A percentile compares a stretch with the other conserved stretches of the same genome.
Conservation (phyloP, 2,888 invertebrate species). For the Sphecodes monilicornis region DNA sequence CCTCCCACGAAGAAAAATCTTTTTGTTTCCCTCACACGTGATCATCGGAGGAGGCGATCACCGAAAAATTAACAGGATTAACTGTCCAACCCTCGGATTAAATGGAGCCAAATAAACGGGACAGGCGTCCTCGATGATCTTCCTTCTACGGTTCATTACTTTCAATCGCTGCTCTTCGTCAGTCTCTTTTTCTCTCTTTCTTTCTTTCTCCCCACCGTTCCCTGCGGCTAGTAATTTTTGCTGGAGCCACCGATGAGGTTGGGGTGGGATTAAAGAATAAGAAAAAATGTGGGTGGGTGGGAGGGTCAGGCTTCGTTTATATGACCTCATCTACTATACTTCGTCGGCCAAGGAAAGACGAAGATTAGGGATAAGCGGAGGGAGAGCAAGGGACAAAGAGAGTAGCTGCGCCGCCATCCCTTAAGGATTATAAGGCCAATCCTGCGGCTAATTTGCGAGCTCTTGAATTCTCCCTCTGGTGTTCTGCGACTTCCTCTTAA, state of each 20-base stretch:
- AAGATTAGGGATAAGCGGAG: conserved; percentile 45
- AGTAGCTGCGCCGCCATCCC: conserved; percentile 74
- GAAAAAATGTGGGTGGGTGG: conserved; percentile 54
- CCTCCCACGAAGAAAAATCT: conserved; percentile 5
- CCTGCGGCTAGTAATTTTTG: conserved; percentile 77
- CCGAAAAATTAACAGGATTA: conserved; percentile 75
- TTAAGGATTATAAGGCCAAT: conserved; percentile 83
- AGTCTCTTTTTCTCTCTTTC: conserved; percentile 13
- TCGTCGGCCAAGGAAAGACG: conserved; percentile 54
- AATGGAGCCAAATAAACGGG: conserved; percentile 52
- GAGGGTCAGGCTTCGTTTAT: conserved; percentile 81
- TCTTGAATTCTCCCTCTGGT: conserved; percentile 74
- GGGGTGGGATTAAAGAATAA: conserved; percentile 83
- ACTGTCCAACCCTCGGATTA: conserved; percentile 71
- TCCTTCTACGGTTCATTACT: conserved; percentile 81
- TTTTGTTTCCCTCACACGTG: conserved; percentile 39
- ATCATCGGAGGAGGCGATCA: conserved; percentile 37
- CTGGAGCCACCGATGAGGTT: conserved; percentile 68
- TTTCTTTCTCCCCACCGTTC: conserved; percentile 29
- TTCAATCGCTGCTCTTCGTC: conserved; percentile 79
- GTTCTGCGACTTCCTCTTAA: conserved; percentile 63
- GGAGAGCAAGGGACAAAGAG: conserved; percentile 49
- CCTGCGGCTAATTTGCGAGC: conserved; percentile 83
- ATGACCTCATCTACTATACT: conserved; percentile 77
- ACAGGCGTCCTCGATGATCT: conserved; percentile 65